A percentile compares a stretch with the other conserved stretches of the same genome.
Conservation (phyloP, 2,888 invertebrate species). For the Notocelia uddmanniana region DNA sequence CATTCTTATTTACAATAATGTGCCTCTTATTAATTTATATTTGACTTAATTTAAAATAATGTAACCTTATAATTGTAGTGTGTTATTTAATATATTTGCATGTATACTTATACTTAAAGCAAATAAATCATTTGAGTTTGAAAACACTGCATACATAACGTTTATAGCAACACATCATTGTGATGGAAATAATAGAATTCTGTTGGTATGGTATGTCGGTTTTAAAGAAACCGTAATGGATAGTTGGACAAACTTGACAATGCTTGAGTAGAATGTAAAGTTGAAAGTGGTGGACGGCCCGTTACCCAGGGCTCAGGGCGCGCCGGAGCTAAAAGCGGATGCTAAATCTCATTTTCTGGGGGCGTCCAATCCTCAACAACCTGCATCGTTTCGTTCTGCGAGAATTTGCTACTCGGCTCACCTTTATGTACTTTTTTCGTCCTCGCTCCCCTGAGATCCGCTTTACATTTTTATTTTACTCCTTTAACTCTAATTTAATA, state of each 20-base stretch:
- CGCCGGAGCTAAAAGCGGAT: slow-evolving; percentile 54
- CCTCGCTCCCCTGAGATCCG: slow-evolving; percentile 66
- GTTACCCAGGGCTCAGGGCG: not conserved
- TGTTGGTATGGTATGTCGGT: not conserved
- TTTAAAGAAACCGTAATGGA: slow-evolving; percentile 10
- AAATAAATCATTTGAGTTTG: too few relatives aligned
- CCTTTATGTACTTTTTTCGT: slow-evolving; percentile 60
- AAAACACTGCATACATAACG: too few relatives aligned
- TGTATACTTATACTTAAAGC: too few relatives aligned
- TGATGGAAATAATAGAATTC: too few relatives aligned
- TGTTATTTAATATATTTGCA: too few relatives aligned
- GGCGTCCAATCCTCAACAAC: slow-evolving; percentile 59
- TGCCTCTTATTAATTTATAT: too few relatives aligned
- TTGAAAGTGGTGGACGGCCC: slow-evolving; percentile 13
- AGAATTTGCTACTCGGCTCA: slow-evolving; percentile 55
- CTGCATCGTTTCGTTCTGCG: slow-evolving; percentile 58
- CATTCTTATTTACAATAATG: too few relatives aligned
- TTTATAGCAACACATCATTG: too few relatives aligned
- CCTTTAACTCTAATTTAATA: slow-evolving; percentile 80
- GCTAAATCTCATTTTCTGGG: slow-evolving; percentile 68
- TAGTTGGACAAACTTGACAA: slow-evolving; percentile 14
- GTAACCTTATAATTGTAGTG: too few relatives aligned
- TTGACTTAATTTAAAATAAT: too few relatives aligned
- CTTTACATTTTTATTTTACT: slow-evolving; percentile 79
- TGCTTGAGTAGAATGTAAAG: slow-evolving; percentile 13